These are phyloP conservation scores for Ailurus styani DNA, from an alignment of 2,113 vertebrate species.

Conservation along the genomic window DNA sequence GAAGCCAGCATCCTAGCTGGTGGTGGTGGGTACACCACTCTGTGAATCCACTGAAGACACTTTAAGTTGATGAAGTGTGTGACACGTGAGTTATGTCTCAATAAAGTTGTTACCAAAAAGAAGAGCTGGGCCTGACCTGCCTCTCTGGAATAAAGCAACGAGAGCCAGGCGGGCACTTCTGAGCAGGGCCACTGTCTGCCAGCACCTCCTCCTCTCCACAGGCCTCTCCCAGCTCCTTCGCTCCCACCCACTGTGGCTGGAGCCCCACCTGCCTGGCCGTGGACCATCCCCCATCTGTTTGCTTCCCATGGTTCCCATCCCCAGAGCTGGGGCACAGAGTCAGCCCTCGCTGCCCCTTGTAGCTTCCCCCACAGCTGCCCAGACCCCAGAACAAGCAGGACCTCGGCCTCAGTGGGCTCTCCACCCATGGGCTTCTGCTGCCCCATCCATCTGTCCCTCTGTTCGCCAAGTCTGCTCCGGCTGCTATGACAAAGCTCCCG, in stretches of 20 bases:
- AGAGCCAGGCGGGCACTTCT: rapidly evolving
- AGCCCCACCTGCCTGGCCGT: background rate
- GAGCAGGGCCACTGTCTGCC: rapidly evolving
- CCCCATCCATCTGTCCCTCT: rapidly evolving
- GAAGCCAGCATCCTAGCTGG: background rate
- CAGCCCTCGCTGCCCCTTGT: background rate
- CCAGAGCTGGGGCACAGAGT: background rate
- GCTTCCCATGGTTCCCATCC: rapidly evolving
- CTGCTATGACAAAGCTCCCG: background rate
- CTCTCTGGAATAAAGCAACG: background rate
- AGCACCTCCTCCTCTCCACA: background rate
- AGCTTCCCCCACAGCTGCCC: background rate
- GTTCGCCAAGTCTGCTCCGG: background rate
- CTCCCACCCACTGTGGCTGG: rapidly evolving
- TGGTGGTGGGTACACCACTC: background rate
- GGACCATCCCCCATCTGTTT: background rate
- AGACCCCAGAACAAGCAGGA: too few relatives aligned
- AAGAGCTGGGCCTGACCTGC: too few relatives aligned
- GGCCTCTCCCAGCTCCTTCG: too few relatives aligned
- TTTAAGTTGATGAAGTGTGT: background rate
- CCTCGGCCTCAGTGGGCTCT: background rate
- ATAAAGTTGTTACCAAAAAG: background rate
- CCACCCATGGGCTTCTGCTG: background rate
- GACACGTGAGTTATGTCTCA: background rate
- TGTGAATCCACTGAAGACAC: background rate